Conservation (phyloP, 2,113 vertebrate genomes). For the Chiloscyllium plagiosum region DNA sequence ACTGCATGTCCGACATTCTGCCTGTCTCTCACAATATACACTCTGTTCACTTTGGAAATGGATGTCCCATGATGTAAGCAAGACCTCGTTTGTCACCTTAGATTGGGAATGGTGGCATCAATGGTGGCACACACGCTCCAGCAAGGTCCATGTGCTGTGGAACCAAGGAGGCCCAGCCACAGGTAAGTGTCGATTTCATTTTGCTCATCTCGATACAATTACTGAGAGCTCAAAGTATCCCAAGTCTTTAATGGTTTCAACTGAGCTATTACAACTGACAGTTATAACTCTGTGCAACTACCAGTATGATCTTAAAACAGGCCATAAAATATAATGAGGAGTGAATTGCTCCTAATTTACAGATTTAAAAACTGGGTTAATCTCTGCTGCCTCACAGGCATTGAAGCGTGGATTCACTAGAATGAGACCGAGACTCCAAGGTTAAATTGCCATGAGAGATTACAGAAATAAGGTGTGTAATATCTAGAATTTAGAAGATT, state of each 20-base stretch:
- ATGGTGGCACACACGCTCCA: background rate
- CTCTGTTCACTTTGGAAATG: background rate
- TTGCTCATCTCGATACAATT: background rate
- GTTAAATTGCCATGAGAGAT: background rate
- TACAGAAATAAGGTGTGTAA: background rate
- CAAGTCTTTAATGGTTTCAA: background rate
- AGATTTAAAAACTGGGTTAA: background rate
- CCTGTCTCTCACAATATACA: background rate
- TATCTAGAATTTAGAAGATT: background rate
- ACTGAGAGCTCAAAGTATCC: background rate
- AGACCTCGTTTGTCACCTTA: background rate
- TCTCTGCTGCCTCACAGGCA: background rate
- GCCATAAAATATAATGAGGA: background rate
- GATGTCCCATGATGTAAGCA: background rate
- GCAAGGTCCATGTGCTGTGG: background rate
- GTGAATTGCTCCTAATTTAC: background rate
- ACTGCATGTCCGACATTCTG: background rate
- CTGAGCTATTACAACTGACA: background rate
- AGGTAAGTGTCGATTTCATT: background rate
- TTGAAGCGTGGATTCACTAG: background rate
- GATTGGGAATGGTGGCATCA: background rate
- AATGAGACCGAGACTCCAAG: background rate
- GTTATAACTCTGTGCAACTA: background rate
- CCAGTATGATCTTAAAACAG: background rate
- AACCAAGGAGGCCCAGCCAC: background rate